Base-by-base conservation (phyloP, 2,888 invertebrate genomes). In the Euplagia quadripunctaria region DNA sequence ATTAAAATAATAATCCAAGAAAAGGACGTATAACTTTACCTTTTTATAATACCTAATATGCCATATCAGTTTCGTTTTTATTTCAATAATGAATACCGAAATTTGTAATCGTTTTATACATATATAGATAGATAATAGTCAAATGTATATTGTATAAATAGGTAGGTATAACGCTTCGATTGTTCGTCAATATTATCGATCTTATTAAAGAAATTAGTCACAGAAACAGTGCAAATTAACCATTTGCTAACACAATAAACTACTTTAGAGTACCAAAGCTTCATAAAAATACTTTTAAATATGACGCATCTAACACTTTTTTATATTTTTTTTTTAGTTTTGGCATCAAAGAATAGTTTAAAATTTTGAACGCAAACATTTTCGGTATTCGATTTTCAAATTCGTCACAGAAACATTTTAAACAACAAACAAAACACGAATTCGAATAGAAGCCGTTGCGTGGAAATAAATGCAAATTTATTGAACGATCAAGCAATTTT, bases 221-320 rank as follows among this genome's bases (percentile, higher is more conserved):
- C 43, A 43, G 64, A 52, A 64, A 64, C 43, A 51, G 42, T 64
- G 64, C 52, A 64, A 64, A 64, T 70, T 42, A 42, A 51, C 16
- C 12, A n/a, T 69, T 69, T 41, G 6, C 61, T 31, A 58, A 61
- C 31, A 31, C 31, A 61, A 31, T 46, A 46, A 46, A 46, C 43
- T 46, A 46, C 43, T 8, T 46, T 6, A 14, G 3, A 12, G 58
- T 31, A 58, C 31, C 12, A 31, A 7, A 31, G 20, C 7, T 9
- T 8, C 1, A 46, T 6, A 46, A 46, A 61, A 12, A 20, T 31
- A 11, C 4, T 0, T 31, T 12, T 61, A 61, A 5, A 31, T 20
- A 58, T 11, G 12, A 6, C 31, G 58, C 5, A 20, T 12, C 5
- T 5, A 31, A 20, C 58, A 58, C 20, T 20, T 58, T 8, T 46